A percentile compares a stretch with the other conserved stretches of the same genome.
phyloP scores from a whole-genome alignment of 2,888 invertebrate species.

The Amphipoea oculea region DNA sequence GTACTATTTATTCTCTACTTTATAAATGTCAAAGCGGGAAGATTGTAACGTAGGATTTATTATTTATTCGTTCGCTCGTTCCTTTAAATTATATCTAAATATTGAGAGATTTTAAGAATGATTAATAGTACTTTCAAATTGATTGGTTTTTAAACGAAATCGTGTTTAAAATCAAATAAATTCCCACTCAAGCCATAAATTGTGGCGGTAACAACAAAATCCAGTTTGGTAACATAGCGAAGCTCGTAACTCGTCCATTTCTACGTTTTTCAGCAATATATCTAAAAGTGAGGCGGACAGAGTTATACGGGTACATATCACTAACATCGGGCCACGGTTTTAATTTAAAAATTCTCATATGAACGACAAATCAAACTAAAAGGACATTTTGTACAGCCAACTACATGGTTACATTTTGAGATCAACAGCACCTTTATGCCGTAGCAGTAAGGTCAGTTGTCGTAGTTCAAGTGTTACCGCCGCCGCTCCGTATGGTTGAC shows the following conservation, averaged over 20 bases:
- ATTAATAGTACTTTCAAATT: not conserved
- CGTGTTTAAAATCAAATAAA: constrained; percentile 22
- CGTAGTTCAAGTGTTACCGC: not conserved
- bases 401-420: not conserved
- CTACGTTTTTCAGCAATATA: constrained; percentile 41
- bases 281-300: constrained; percentile 23
- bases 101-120: not conserved
- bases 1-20: constrained; percentile 34
- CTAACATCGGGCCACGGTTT: constrained; percentile 31
- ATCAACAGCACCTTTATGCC: not conserved
- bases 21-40: constrained; percentile 1
- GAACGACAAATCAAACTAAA: constrained; percentile 41
- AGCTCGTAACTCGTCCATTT: constrained; percentile 32
- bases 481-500: not conserved
- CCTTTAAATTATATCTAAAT: not conserved
- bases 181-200: constrained; percentile 33
- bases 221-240: constrained; percentile 43
- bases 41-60: not conserved
- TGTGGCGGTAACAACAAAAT: constrained; percentile 24
- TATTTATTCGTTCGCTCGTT: constrained; percentile 5
- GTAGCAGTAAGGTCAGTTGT: not conserved
- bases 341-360: constrained; percentile 46
- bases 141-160: not conserved
- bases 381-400: constrained; percentile 5
- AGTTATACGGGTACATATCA: constrained; percentile 18